phyloP scores from a whole-genome alignment of 2,113 vertebrate species.

The Charina bottae region DNA sequence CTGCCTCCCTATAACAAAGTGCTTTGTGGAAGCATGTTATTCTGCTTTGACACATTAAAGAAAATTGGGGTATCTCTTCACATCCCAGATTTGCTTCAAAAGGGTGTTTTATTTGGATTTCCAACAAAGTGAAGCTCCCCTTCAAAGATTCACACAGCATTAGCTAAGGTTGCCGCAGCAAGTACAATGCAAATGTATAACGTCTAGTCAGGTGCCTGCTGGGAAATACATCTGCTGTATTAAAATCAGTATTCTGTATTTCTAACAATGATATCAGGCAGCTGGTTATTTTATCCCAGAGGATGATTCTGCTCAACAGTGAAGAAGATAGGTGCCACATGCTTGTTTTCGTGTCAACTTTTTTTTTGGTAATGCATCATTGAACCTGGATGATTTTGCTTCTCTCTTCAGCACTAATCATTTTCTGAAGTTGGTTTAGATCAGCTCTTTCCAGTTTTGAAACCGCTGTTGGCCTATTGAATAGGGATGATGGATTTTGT shows the following conservation, averaged over 20 bases:
- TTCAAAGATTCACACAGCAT: not conserved
- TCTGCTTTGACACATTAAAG: not conserved
- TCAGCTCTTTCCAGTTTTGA: not conserved
- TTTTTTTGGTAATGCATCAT: not conserved
- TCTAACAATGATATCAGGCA: not conserved
- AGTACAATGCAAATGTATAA: not conserved
- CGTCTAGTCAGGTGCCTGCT: not conserved
- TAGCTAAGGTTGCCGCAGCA: not conserved
- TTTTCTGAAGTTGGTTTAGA: not conserved
- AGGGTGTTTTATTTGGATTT: not conserved
- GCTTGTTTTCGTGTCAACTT: not conserved
- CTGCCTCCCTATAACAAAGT: not conserved
- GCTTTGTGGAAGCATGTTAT: not conserved
- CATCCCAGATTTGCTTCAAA: not conserved
- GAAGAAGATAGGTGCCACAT: not conserved
- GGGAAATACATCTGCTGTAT: not conserved
- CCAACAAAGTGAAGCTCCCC: not conserved
- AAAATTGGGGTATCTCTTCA: not conserved
- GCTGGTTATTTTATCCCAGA: conserved; percentile 2
- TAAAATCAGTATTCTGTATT: not conserved
- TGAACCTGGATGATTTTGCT: not conserved
- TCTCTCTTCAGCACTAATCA: not conserved
- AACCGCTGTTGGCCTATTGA: not conserved
- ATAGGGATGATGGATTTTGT: not conserved
- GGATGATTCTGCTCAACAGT: not conserved